Evolutionary conservation across 1,140 invertebrate species (phyloP), one percentile per base, ranked within the genome.

Genomic region (Caenorhabditis latens): DNA sequence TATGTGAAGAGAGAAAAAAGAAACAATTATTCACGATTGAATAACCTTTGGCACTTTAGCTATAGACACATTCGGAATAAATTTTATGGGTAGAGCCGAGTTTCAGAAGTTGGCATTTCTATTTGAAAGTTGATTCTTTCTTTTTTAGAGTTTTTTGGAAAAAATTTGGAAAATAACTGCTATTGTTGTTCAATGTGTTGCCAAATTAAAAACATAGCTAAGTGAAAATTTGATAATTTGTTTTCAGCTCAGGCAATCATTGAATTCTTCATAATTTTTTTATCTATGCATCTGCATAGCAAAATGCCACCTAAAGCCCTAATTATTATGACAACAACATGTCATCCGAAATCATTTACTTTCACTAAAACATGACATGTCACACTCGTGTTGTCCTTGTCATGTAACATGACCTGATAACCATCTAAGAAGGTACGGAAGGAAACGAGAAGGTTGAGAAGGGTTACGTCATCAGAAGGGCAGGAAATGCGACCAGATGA

Each of bases 371-470:
- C 71, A 71, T 79, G 71, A 79, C 71, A 79, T 79, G 71, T 79
- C 71, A 79, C 71, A 79, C 71, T 79, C 71, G 46, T 79, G 32
- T 32, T 32, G 71, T 79, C 71, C 71, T 79, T 79, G 71, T 79
- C 71, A 79, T 79, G 71, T 50, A 79, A 79, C 71, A 50, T 50
- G 71, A 79, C 71, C 71, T 79, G 71, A 79, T 79, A 79, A 79
- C 71, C 71, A 79, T 79, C 71, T 50, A 79, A 5, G 46, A 14
- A 46, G 46, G n/a, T 4, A n/a, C 7, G 24, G 61, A 79, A 42
- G 40, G 40, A 24, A 79, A 8, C n/a, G 43, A 5, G 65, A n/a
- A 40, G 43, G 11, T n/a, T 24, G 32, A 32, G 32, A 7, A 16
- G 4, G 8, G 71, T 79, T 79, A 50, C 43, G 46, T 79, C 46